Base-by-base conservation (phyloP, 2,113 vertebrate genomes). In the Pachyramphus minor region DNA sequence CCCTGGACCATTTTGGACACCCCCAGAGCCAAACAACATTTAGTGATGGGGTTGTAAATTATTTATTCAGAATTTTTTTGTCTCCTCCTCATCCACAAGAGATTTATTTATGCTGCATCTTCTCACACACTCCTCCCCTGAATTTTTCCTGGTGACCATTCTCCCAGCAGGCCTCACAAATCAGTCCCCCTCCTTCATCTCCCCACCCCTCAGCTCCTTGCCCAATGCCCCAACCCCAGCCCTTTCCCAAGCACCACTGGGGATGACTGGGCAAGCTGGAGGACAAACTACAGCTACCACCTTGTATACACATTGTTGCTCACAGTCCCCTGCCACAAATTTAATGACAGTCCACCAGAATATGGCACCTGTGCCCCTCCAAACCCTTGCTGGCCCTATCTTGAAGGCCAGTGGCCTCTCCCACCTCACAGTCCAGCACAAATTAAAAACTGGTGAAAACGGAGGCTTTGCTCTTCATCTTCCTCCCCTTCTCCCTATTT, bases 371-470 rank as follows among this genome's bases (percentile, higher is more conserved):
- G 7, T 14, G 18, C 8, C 27, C 7, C 33, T 47, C 23, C 28
- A 84, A 74, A 74, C 11, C 4, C n/a, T 55, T 85, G 19, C n/a
- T 35, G 16, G 11, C 17, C 21, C 5, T 15, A 0, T 31, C 24
- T 20, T 45, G 16, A 8, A 55, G 11, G 8, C 12, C 13, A 33
- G 3, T 8, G 2, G 13, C 8, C 33, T 60, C 30, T 89, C 41
- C 8, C 42, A 58, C 0, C 20, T 80, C 31, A 49, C 1, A 1
- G n/a, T 23, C 4, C 2, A 62, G 1, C 0, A 1, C 14, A 17
- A 55, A 45, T 9, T 45, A 84, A 87, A 80, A 52, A 1, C 0
- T 47, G 14, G 14, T 69, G 42, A 69, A 49, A 90, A 62, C 2
- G 5, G 31, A 69, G 18, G 6, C 8, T 95, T 80, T 62, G 7